A percentile compares a stretch with the other conserved stretches of the same genome.
Evolutionary conservation across 2,888 invertebrate species (phyloP).

Genomic region (Allacma fusca): DNA sequence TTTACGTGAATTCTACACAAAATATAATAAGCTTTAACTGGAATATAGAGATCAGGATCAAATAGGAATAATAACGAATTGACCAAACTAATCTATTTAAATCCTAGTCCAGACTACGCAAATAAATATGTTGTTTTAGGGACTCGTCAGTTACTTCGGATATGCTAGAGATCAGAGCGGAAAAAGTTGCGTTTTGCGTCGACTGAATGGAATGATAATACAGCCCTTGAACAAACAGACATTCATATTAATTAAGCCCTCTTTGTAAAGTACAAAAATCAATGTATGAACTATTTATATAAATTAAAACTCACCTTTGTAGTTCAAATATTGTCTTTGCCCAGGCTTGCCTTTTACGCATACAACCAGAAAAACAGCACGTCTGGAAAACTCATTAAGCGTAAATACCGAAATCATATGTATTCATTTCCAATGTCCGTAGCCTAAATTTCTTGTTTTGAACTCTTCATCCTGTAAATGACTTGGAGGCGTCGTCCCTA

Average conservation of each 20-base stretch:
- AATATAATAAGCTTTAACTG: too few species aligned
- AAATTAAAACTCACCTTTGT: not conserved
- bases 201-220: conserved; percentile 4
- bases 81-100: not conserved
- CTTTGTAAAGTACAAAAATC: too few species aligned
- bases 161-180: not conserved
- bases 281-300: too few species aligned
- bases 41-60: conserved; percentile 37
- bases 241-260: too few species aligned
- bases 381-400: conserved; percentile 23
- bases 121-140: not conserved
- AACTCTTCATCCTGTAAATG: conserved; percentile 12
- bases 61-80: conserved; percentile 15
- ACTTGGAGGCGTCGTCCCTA: conserved; percentile 26
- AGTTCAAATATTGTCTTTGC: conserved; percentile 7
- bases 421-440: conserved; percentile 31
- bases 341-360: not conserved
- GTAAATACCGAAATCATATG: not conserved
- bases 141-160: not conserved
- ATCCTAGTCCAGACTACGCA: not conserved
- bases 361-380: conserved; percentile 20
- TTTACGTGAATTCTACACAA: too few species aligned
- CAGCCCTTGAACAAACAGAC: not conserved
- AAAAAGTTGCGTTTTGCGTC: not conserved
- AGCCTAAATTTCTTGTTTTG: conserved; percentile 19